A percentile compares a stretch with the other conserved stretches of the same genome.
phyloP scores from a whole-genome alignment of 2,888 invertebrate species.

The Zonitis immaculata region DNA sequence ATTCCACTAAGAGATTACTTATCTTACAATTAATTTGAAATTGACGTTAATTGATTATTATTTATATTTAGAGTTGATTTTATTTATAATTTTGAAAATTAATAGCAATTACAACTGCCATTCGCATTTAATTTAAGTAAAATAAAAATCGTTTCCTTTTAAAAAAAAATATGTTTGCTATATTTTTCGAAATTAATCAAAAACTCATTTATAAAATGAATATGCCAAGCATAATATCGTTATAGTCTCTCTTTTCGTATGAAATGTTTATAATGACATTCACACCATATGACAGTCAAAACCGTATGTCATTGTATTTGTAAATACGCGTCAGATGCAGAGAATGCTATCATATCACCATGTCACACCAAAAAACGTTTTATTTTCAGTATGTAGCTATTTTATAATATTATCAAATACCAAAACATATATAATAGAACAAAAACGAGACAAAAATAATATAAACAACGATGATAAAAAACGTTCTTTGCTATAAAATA shows the following conservation, averaged over 20 bases:
- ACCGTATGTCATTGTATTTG: constrained; percentile 22
- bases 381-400: constrained; percentile 16
- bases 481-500: background rate
- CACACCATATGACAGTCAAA: constrained; percentile 20
- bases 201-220: background rate
- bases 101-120: no score
- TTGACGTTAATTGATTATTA: constrained; percentile 5
- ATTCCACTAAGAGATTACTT: constrained; percentile 6
- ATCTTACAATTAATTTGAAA: constrained; percentile 1
- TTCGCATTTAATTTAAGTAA: no score
- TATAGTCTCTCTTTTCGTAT: constrained; percentile 7
- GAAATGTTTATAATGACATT: constrained; percentile 19
- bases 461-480: background rate
- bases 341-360: constrained; percentile 17
- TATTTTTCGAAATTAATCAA: background rate
- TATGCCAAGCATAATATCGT: background rate
- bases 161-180: no score
- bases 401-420: constrained; percentile 13
- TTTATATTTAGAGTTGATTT: no score
- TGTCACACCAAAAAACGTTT: constrained; percentile 7
- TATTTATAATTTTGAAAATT: no score
- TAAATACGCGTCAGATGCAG: constrained; percentile 21
- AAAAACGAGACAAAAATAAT: background rate
- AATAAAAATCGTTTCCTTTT: no score
- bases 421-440: background rate